A percentile compares a stretch with the other conserved stretches of the same genome.
phyloP scores from a whole-genome alignment of 2,113 vertebrate species.

The Suncus etruscus region DNA sequence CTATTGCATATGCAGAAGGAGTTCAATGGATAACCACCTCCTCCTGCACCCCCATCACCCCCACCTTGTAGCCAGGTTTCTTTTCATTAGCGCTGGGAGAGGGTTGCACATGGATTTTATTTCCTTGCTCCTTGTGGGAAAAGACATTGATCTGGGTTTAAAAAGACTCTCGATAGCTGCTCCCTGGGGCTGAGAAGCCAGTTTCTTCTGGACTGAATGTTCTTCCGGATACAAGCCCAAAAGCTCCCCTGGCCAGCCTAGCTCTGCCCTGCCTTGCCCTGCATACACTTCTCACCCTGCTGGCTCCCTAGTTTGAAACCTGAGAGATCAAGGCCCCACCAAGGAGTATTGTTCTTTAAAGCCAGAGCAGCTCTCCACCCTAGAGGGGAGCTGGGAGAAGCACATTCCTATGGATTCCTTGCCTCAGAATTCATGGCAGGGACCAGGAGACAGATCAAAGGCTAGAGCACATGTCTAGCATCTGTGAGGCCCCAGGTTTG shows the following conservation, averaged over 20 bases:
- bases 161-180: background rate
- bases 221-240: background rate
- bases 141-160: constrained; percentile 52
- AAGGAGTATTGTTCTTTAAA: background rate
- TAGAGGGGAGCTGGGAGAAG: background rate
- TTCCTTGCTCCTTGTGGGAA: constrained; percentile 58
- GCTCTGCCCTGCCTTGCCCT: background rate
- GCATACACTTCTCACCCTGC: background rate
- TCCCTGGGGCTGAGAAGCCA: background rate
- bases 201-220: background rate
- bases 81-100: constrained; percentile 78
- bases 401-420: accelerated
- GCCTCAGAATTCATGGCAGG: no score
- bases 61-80: constrained; percentile 16
- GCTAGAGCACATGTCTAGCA: background rate
- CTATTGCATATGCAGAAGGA: constrained; percentile 81
- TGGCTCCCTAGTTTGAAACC: background rate
- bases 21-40: constrained; percentile 79
- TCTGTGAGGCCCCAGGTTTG: no score
- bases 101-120: constrained; percentile 63
- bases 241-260: no score
- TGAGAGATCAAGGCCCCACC: background rate
- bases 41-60: constrained; percentile 33
- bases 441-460: background rate
- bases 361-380: background rate